Conservation (phyloP, 92 coral and sea anemone genomes). For the Diadumene lineata region DNA sequence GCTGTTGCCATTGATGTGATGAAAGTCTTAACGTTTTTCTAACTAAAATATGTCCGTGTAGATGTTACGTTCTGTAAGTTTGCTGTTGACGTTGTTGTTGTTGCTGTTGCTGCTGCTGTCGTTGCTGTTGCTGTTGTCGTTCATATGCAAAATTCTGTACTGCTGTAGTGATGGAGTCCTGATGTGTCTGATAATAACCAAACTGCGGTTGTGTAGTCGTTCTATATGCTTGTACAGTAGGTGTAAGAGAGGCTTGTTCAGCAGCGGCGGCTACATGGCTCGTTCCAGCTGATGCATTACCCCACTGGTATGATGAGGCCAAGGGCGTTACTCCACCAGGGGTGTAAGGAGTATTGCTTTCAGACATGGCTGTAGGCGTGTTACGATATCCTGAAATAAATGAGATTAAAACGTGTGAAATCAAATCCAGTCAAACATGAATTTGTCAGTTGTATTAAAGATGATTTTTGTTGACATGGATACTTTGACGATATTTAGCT, state of each 20-base stretch:
- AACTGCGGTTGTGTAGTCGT: slow-evolving; percentile 77
- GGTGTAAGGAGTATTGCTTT: slow-evolving; percentile 95
- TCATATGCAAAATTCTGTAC: slow-evolving; percentile 56
- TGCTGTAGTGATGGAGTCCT: slow-evolving; percentile 65
- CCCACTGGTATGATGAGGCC: slow-evolving; percentile 41
- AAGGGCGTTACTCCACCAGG: slow-evolving; percentile 93
- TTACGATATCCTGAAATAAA: slow-evolving; percentile 65
- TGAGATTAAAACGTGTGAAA: too few species aligned
- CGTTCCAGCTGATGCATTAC: slow-evolving; percentile 8
- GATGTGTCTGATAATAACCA: slow-evolving; percentile 94
- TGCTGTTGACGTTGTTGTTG: slow-evolving; percentile 31
- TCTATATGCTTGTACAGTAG: slow-evolving; percentile 16
- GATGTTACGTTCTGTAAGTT: slow-evolving; percentile 29
- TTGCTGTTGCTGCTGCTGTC: slow-evolving; percentile 25
- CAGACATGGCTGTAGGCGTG: slow-evolving; percentile 80
- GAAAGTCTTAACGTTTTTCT: too few species aligned
- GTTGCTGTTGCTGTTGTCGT: slow-evolving; percentile 33
- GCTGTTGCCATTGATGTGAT: too few species aligned
- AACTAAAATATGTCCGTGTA: too few species aligned
- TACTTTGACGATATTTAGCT: too few species aligned
- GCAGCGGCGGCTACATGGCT: slow-evolving; percentile 47
- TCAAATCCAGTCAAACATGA: too few species aligned
- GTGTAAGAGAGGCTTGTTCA: neutral
- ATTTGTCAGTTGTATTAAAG: too few species aligned
- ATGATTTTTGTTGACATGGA: too few species aligned